Conservation (phyloP, 2,888 invertebrate genomes). For the Glyphotaelius pellucidus region DNA sequence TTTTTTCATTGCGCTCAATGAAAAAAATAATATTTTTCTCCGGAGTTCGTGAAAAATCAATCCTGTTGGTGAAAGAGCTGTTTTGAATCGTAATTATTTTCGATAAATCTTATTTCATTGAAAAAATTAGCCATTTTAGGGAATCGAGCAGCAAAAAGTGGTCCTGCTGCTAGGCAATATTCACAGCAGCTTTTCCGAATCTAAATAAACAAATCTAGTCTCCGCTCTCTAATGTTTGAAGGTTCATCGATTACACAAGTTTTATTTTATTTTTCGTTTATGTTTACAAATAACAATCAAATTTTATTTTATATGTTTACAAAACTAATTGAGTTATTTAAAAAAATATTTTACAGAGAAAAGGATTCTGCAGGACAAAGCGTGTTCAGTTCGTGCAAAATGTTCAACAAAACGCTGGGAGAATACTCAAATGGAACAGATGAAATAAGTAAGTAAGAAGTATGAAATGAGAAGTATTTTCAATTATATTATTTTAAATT, state of each 20-base stretch:
- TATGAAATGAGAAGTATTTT: not conserved
- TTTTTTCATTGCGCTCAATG: too few relatives aligned
- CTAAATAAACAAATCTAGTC: not conserved
- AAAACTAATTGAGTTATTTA: not conserved
- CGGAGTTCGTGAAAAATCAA: too few relatives aligned
- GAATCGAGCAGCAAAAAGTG: not conserved
- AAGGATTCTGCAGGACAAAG: constrained; percentile 53
- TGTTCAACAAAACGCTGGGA: constrained; percentile 46
- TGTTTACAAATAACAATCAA: too few relatives aligned
- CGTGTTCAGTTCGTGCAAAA: constrained; percentile 57
- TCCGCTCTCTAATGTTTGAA: not conserved
- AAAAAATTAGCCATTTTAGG: not conserved
- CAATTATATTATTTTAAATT: not conserved
- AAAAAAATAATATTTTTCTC: too few relatives aligned
- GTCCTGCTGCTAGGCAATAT: not conserved
- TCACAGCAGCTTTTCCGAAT: not conserved
- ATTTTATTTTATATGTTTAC: too few relatives aligned
- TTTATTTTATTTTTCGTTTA: not conserved
- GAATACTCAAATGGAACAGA: not conserved
- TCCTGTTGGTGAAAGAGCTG: too few relatives aligned
- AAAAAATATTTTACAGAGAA: constrained; percentile 47
- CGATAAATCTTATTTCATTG: too few relatives aligned
- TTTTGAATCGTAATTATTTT: too few relatives aligned
- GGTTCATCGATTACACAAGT: not conserved
- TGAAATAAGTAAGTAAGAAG: constrained; percentile 44